These are phyloP conservation scores for Drosophila sordidula DNA, from an alignment of 2,888 invertebrate genomes.

Conservation along the genomic window DNA sequence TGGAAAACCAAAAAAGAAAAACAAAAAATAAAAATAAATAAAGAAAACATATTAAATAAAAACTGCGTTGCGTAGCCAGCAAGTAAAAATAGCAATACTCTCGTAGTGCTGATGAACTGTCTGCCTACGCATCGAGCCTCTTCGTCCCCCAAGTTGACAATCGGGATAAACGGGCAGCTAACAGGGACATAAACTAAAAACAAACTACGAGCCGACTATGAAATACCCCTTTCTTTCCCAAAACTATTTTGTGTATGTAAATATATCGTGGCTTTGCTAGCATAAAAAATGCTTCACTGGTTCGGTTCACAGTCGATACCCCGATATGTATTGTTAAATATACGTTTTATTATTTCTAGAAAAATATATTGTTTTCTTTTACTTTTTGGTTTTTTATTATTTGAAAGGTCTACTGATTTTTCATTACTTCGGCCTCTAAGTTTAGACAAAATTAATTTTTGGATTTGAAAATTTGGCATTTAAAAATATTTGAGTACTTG, in stretches of 20 bases:
- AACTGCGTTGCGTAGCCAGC: constrained; percentile 25
- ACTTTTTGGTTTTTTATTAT: too few relatives aligned
- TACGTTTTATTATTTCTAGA: too few relatives aligned
- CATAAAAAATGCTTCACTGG: too few relatives aligned
- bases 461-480: too few relatives aligned
- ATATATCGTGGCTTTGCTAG: too few relatives aligned
- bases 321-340: too few relatives aligned
- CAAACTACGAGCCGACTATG: not conserved
- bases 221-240: constrained; percentile 22
- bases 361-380: too few relatives aligned
- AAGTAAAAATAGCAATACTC: constrained; percentile 49
- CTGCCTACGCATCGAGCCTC: constrained; percentile 14
- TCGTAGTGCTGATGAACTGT: constrained; percentile 48
- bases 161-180: constrained; percentile 29
- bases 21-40: not conserved
- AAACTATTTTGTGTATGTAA: too few relatives aligned
- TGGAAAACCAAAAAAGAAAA: constrained; percentile 29
- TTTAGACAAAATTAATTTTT: not conserved
- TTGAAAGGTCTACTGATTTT: too few relatives aligned
- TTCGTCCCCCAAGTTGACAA: constrained; percentile 10
- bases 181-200: constrained; percentile 38
- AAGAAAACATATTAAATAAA: not conserved
- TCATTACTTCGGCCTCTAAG: not conserved
- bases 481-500: too few relatives aligned
- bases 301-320: too few relatives aligned